Evolutionary conservation across 2,797 vertebrate species (phyloP).

Genomic region (Brotula barbata): DNA sequence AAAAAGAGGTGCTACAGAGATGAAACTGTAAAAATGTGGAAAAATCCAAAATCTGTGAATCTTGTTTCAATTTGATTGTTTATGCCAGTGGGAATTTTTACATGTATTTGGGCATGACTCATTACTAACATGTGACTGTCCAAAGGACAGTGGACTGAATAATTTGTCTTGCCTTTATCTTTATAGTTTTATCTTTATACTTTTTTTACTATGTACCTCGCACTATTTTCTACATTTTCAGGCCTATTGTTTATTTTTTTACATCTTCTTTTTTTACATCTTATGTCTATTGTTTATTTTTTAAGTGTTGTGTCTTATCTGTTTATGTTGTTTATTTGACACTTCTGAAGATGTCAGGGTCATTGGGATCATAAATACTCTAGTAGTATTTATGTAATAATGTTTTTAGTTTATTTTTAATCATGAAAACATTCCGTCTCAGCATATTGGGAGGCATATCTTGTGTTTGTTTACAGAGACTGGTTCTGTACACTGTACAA

Average conservation of each 20-base stretch:
- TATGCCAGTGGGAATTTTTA: constrained; percentile 41
- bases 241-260: constrained; percentile 33
- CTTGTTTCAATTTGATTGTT: constrained; percentile 47
- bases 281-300: constrained; percentile 2
- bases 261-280: background rate
- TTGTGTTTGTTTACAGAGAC: constrained; percentile 11
- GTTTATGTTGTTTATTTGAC: constrained; percentile 14
- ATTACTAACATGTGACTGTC: constrained; percentile 22
- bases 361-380: background rate
- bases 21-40: constrained; percentile 45
- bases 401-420: constrained; percentile 39
- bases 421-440: constrained; percentile 17
- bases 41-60: constrained; percentile 27
- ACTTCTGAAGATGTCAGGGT: constrained; percentile 7
- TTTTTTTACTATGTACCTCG: constrained; percentile 34
- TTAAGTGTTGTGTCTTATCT: no score
- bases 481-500: background rate
- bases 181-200: constrained; percentile 19
- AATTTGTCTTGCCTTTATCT: constrained; percentile 26
- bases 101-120: constrained; percentile 26
- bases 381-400: constrained; percentile 19
- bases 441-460: constrained; percentile 3
- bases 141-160: constrained; percentile 30
- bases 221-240: constrained; percentile 18
- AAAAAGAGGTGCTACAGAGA: constrained; percentile 46